Evolutionary conservation across 2,888 invertebrate species (phyloP).

Genomic region (Callinectes sapidus): DNA sequence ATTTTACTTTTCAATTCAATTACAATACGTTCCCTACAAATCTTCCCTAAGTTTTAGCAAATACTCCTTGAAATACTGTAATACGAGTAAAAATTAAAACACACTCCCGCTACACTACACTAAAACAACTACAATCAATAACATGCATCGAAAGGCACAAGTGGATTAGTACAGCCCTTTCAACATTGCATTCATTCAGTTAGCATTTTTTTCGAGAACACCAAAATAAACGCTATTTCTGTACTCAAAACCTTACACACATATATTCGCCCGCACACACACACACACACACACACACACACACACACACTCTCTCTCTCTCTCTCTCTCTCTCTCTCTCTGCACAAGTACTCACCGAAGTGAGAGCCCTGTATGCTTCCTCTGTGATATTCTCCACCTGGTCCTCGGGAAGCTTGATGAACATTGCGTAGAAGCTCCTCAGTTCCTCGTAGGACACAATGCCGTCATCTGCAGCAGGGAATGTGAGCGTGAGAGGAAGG

Average conservation of each 20-base stretch:
- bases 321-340: slow-evolving; percentile 15
- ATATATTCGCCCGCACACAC: no score
- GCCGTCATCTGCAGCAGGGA: slow-evolving; percentile 79
- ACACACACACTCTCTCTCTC: background rate
- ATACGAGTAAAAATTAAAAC: background rate
- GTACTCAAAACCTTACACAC: background rate
- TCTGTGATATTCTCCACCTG: slow-evolving; percentile 82
- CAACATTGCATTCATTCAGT: background rate
- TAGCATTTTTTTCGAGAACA: background rate
- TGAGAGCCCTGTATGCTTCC: slow-evolving; percentile 83
- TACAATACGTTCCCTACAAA: background rate
- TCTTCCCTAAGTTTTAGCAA: background rate
- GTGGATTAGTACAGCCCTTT: background rate
- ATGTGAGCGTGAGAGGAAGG: background rate
- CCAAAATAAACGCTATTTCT: background rate
- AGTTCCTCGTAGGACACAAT: slow-evolving; percentile 82
- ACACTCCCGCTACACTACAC: background rate
- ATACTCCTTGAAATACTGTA: background rate
- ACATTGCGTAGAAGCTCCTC: slow-evolving; percentile 84
- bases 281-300: no score
- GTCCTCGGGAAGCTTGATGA: slow-evolving; percentile 80
- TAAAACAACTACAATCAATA: background rate
- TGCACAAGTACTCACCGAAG: slow-evolving; percentile 80
- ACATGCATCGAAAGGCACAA: background rate
- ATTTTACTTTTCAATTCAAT: background rate